phyloP scores from a whole-genome alignment of 2,113 vertebrate genomes.

The cattle (Bos taurus) region DNA sequence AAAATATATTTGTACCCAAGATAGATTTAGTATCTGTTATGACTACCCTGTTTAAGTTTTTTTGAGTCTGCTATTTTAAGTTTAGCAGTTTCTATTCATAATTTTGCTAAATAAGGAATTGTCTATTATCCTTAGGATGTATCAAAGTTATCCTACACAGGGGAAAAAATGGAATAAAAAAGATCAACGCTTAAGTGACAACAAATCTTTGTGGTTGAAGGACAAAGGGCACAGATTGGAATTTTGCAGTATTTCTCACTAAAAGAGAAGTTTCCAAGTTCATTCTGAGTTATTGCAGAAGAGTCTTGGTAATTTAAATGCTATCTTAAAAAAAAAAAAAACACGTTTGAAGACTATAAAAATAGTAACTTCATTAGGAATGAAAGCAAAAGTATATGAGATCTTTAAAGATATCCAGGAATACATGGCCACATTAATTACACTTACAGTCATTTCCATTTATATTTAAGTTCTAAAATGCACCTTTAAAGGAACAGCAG shows the following conservation, averaged over 20 bases:
- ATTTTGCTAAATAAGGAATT: background rate
- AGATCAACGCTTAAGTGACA: background rate
- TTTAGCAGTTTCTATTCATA: background rate
- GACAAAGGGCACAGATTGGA: background rate
- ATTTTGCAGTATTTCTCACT: background rate
- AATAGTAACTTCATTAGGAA: background rate
- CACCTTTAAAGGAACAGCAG: background rate
- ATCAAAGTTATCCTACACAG: background rate
- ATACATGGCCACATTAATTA: background rate
- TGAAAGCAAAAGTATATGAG: background rate
- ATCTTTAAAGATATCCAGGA: background rate
- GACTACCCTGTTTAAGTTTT: background rate
- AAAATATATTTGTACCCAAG: background rate
- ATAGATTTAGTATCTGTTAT: background rate
- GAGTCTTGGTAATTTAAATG: background rate
- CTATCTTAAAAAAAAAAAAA: background rate
- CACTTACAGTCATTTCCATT: background rate
- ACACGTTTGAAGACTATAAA: background rate
- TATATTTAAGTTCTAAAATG: slow-evolving; percentile 17
- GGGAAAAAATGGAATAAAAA: background rate
- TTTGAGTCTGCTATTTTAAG: background rate
- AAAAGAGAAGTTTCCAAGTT: background rate
- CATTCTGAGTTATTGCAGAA: background rate
- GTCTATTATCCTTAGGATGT: background rate
- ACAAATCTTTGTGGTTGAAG: background rate